Evolutionary conservation across 64 coral and sea anemone genomes (phyloP).

Genomic region (Montipora capricornis): DNA sequence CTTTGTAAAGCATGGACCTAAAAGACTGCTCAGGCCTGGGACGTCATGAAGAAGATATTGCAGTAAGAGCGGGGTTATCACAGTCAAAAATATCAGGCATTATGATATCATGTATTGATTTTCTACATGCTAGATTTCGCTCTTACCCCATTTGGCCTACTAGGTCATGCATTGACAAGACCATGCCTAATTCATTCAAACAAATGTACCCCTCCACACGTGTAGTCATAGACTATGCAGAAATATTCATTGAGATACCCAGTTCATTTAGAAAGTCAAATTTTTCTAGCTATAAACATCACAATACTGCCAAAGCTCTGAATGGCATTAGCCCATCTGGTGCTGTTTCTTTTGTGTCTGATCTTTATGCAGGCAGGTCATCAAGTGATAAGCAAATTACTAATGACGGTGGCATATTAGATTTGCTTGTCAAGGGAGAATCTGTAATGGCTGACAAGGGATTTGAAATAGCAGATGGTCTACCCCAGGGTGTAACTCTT

Average conservation of each 20-base stretch:
- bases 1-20: too few species aligned
- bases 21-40: neutral
- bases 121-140: conserved; percentile 30
- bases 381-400: conserved; percentile 11
- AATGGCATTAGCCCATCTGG: conserved; percentile 12
- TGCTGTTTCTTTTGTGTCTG: conserved; percentile 11
- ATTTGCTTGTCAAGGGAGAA: conserved; percentile 44
- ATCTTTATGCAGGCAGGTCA: conserved; percentile 15
- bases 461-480: conserved; percentile 53
- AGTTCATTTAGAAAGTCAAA: conserved; percentile 17
- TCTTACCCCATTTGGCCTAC: conserved; percentile 58
- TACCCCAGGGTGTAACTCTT: conserved; percentile 48
- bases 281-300: neutral
- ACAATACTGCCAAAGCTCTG: neutral
- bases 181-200: conserved; percentile 51
- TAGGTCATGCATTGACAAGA: conserved; percentile 43
- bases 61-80: conserved; percentile 44
- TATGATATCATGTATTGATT: conserved; percentile 46
- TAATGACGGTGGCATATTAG: neutral
- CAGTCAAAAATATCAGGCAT: conserved; percentile 29
- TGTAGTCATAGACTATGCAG: conserved; percentile 24
- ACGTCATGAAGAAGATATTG: conserved; percentile 48
- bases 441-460: conserved; percentile 65
- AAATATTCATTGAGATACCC: conserved; percentile 1
- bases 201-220: conserved; percentile 10